phyloP scores from a whole-genome alignment of 2,113 vertebrate genomes.

The Uropsilus gracilis region DNA sequence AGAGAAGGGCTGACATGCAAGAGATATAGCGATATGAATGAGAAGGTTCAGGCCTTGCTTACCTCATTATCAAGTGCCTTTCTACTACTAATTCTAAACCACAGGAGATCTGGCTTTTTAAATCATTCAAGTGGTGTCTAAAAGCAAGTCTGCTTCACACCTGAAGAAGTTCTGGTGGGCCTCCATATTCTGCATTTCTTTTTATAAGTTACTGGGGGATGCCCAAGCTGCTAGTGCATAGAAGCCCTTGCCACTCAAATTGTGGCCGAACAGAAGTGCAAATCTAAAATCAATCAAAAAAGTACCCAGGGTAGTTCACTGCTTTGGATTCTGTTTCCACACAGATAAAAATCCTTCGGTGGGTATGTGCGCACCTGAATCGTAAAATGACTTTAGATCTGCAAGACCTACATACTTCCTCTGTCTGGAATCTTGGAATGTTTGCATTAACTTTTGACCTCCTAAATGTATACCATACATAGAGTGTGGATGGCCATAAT shows the following conservation, averaged over 20 bases:
- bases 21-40: not conserved
- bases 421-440: constrained; percentile 57
- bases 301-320: not conserved
- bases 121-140: not conserved
- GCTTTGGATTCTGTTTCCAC: not conserved
- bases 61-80: not conserved
- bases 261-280: no score
- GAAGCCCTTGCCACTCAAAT: no score
- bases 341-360: not conserved
- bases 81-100: not conserved
- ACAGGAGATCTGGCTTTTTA: not conserved
- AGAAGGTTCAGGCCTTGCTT: not conserved
- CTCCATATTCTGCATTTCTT: not conserved
- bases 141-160: not conserved
- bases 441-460: constrained; percentile 77
- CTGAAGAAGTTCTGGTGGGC: not conserved
- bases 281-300: not conserved
- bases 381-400: constrained; percentile 37
- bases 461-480: constrained; percentile 48
- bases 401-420: not conserved
- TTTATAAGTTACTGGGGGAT: not conserved
- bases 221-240: not conserved
- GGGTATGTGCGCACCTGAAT: not conserved
- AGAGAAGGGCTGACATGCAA: not conserved
- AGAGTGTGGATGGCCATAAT: constrained; percentile 48